Evolutionary conservation across 2,888 invertebrate genomes (phyloP), one percentile per base, ranked within the genome.

Genomic region (Rhyacophila evoluta): DNA sequence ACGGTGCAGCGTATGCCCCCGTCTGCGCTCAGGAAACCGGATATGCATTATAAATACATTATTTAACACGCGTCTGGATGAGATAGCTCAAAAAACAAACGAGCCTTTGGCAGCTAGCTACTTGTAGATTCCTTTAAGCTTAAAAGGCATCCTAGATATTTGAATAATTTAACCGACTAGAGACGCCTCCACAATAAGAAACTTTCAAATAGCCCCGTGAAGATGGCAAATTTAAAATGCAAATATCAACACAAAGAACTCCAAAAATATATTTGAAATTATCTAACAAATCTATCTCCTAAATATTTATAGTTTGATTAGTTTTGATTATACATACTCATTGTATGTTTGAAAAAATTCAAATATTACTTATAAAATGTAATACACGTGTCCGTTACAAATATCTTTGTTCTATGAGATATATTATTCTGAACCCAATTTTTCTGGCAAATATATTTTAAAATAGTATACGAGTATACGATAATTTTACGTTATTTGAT

Each of bases 31-130:
- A 19, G 5, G 19, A 55, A 55, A 55, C 55, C 55, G 8, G 10
- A 55, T 25, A 25, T 55, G 55, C 55, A 55, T 55, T 55, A 55
- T 55, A 55, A 55, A 55, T 55, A 55, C 19, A 55, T 55, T 55
- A 55, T 55, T 55, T 55, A 55, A 25, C 55, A 55, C 55, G 25
- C 19, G 55, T 55, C 55, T 55, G 55, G 10, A 19, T 19, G 55
- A 55, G 55, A 55, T 55, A 55, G 15, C 10, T 55, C 55, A 55
- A 55, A 55, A 55, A 55, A 55, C 12, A 55, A 19, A n/a, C 15
- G 15, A 25, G 55, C 6, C 8, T 55, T 55, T 55, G 19, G 1
- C 2, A 55, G 55, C 55, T 55, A 55, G 55, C 55, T 55, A 19
- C 55, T 55, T 8, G 55, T 25, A 55, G 25, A 55, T 25, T 55